Evolutionary conservation across 1,140 invertebrate species (phyloP).

Genomic region (Palaemon carinicauda): DNA sequence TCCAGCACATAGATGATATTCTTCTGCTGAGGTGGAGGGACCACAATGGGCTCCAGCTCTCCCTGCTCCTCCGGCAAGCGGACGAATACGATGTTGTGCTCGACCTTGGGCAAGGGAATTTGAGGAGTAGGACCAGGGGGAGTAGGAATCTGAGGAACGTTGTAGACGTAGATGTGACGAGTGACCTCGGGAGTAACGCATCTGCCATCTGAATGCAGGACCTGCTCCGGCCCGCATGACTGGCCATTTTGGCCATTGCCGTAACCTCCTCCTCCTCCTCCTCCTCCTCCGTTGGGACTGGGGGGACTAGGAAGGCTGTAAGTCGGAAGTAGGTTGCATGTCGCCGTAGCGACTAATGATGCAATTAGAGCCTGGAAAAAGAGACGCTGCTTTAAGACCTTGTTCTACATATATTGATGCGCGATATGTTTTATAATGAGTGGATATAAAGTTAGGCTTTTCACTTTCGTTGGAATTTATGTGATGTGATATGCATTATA

Average conservation of each 20-base stretch:
- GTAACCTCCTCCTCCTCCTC: background rate
- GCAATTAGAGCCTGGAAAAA: no score
- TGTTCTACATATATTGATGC: no score
- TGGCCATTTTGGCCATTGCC: background rate
- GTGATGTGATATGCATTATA: no score
- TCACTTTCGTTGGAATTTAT: no score
- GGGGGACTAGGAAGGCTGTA: no score
- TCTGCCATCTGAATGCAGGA: conserved; percentile 13
- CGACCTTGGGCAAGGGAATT: background rate
- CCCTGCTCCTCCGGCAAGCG: background rate
- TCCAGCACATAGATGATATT: conserved; percentile 12
- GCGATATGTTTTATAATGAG: no score
- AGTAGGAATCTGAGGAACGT: background rate
- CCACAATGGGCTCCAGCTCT: background rate
- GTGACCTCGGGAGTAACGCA: conserved; percentile 24
- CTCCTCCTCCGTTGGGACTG: background rate
- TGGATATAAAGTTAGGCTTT: no score
- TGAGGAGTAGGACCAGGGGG: background rate
- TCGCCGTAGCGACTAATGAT: no score
- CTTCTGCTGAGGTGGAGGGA: conserved; percentile 18
- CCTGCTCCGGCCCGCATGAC: background rate
- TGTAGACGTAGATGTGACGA: background rate
- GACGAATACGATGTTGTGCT: conserved; percentile 22
- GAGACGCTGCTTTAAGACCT: no score
- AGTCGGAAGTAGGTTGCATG: no score